Conservation (phyloP, 2,888 invertebrate species). For the Drosophila seclusa region DNA sequence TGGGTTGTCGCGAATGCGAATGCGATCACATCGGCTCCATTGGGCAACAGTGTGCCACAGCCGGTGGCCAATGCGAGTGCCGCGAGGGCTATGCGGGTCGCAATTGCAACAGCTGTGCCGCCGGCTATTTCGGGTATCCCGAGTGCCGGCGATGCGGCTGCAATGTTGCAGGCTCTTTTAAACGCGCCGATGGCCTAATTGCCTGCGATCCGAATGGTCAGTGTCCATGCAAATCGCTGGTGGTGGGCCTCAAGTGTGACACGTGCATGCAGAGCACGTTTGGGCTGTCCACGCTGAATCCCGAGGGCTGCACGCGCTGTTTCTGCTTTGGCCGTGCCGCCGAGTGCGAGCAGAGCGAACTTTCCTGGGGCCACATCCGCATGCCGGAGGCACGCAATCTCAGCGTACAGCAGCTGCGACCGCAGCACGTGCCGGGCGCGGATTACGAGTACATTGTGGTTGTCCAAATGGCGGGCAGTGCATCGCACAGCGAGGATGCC, state of each 20-base stretch:
- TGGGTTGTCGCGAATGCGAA: slow-evolving; percentile 93
- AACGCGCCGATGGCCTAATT: slow-evolving; percentile 87
- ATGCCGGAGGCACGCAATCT: slow-evolving; percentile 87
- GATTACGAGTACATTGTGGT: slow-evolving; percentile 85
- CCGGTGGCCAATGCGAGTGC: slow-evolving; percentile 89
- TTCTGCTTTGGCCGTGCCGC: slow-evolving; percentile 97
- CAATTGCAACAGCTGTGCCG: slow-evolving; percentile 92
- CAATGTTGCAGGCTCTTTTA: slow-evolving; percentile 89
- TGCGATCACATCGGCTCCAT: slow-evolving; percentile 88
- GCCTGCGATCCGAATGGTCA: slow-evolving; percentile 90
- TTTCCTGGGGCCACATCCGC: slow-evolving; percentile 93
- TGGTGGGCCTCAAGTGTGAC: slow-evolving; percentile 93
- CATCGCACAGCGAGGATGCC: slow-evolving; percentile 83
- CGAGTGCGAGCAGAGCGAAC: slow-evolving; percentile 91
- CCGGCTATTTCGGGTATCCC: slow-evolving; percentile 95
- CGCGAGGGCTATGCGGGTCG: slow-evolving; percentile 90
- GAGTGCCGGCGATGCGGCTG: slow-evolving; percentile 95
- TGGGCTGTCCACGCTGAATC: slow-evolving; percentile 91
- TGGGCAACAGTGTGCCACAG: slow-evolving; percentile 88
- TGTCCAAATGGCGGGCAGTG: slow-evolving; percentile 83
- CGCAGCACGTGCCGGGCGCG: slow-evolving; percentile 74
- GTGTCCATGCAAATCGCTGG: slow-evolving; percentile 96
- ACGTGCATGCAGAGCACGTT: slow-evolving; percentile 94
- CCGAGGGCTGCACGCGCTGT: slow-evolving; percentile 96
- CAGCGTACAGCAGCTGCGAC: slow-evolving; percentile 82